Conservation (phyloP, 2,888 invertebrate genomes). For the Automeris io region DNA sequence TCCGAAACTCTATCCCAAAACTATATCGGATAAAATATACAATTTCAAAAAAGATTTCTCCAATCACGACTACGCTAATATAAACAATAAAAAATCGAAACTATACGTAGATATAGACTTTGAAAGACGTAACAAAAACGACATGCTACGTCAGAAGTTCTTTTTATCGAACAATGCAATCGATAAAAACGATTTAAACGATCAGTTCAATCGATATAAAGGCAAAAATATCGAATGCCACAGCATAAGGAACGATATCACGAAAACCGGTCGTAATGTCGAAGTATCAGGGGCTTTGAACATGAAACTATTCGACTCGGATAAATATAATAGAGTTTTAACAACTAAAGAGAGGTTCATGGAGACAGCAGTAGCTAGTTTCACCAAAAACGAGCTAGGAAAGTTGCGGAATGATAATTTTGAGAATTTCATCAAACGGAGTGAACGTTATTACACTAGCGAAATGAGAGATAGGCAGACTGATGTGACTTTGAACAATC, state of each 20-base stretch:
- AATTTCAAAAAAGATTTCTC: slow-evolving; percentile 66
- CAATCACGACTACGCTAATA: slow-evolving; percentile 56
- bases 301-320: slow-evolving; percentile 59
- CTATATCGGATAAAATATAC: slow-evolving; percentile 54
- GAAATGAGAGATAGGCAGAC: slow-evolving; percentile 49
- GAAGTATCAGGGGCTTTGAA: slow-evolving; percentile 60
- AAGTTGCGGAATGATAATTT: slow-evolving; percentile 49
- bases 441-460: slow-evolving; percentile 62
- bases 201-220: slow-evolving; percentile 46
- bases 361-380: slow-evolving; percentile 56
- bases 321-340: slow-evolving; percentile 59
- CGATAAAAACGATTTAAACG: slow-evolving; percentile 55
- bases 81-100: slow-evolving; percentile 10
- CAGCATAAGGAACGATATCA: slow-evolving; percentile 60
- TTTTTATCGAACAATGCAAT: slow-evolving; percentile 36
- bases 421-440: slow-evolving; percentile 64
- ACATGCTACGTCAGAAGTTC: slow-evolving; percentile 55
- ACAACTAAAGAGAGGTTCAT: slow-evolving; percentile 61
- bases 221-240: slow-evolving; percentile 65
- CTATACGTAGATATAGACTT: slow-evolving; percentile 24
- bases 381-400: slow-evolving; percentile 52
- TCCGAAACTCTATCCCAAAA: slow-evolving; percentile 51
- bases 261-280: slow-evolving; percentile 51
- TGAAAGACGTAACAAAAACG: slow-evolving; percentile 49
- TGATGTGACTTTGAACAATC: slow-evolving; percentile 41